phyloP scores from a whole-genome alignment of 2,888 invertebrate genomes.

The Caenorhabditis sp. region DNA sequence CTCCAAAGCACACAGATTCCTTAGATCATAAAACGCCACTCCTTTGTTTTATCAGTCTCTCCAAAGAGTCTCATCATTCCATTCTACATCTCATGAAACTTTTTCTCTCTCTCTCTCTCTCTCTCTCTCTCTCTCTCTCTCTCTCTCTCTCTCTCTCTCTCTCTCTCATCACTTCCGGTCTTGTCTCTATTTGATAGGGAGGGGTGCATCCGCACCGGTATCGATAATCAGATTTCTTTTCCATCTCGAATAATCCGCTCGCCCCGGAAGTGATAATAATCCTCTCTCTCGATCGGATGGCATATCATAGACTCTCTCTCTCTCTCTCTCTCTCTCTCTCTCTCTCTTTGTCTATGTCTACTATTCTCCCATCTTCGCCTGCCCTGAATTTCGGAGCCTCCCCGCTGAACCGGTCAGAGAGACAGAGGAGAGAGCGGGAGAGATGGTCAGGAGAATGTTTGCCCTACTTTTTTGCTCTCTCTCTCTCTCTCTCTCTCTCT shows the following conservation, averaged over 20 bases:
- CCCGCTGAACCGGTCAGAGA: constrained; percentile 53
- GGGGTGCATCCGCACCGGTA: constrained; percentile 29
- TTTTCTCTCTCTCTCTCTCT: not conserved
- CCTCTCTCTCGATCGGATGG: not conserved
- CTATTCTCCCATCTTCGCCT: not conserved
- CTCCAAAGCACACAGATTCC: not conserved
- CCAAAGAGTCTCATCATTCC: too few species aligned
- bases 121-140: not conserved
- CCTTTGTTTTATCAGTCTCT: constrained; percentile 6
- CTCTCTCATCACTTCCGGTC: not conserved
- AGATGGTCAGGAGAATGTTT: constrained; percentile 53
- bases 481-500: not conserved
- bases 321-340: too few species aligned
- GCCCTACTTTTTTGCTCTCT: constrained; percentile 38
- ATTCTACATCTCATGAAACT: constrained; percentile 41
- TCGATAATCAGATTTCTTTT: not conserved
- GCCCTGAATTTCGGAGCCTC: too few species aligned
- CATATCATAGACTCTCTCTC: too few species aligned
- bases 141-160: not conserved
- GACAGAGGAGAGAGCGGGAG: constrained; percentile 28
- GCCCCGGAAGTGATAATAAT: not conserved
- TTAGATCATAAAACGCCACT: constrained; percentile 16
- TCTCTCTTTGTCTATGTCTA: constrained; percentile 4
- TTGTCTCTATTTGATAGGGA: not conserved
- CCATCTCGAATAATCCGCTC: not conserved